A percentile compares a stretch with the other conserved stretches of the same genome.
Conservation (phyloP, 2,888 invertebrate genomes). For the Hydroisotoma schaefferi region DNA sequence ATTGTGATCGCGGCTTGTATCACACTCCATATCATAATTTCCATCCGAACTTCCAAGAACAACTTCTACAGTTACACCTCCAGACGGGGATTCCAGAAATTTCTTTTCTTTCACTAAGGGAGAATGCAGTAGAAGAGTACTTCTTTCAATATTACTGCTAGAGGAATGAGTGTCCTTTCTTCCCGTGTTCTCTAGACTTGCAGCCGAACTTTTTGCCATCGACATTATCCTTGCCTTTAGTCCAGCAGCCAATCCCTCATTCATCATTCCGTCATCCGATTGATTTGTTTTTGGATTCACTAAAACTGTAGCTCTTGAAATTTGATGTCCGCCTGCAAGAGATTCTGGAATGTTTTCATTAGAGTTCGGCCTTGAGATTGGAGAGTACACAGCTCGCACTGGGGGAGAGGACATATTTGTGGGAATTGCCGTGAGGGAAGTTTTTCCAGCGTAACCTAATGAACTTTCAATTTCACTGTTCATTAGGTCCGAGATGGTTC, state of each 20-base stretch:
- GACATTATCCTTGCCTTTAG: slow-evolving; percentile 43
- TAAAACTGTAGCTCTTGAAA: slow-evolving; percentile 41
- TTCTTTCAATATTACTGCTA: slow-evolving; percentile 16
- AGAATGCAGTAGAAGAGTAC: slow-evolving; percentile 31
- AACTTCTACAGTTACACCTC: slow-evolving; percentile 45
- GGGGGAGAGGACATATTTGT: slow-evolving; percentile 49
- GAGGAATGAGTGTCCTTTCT: slow-evolving; percentile 6
- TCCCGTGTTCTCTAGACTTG: slow-evolving; percentile 27
- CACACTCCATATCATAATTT: slow-evolving; percentile 25
- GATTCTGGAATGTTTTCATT: slow-evolving; percentile 46
- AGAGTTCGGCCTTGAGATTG: slow-evolving; percentile 53
- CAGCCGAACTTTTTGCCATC: slow-evolving; percentile 33
- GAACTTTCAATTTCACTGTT: slow-evolving; percentile 85
- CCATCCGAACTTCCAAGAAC: slow-evolving; percentile 41
- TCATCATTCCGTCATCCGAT: slow-evolving; percentile 33
- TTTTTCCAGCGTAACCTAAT: slow-evolving; percentile 69
- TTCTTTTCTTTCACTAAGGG: slow-evolving; percentile 45
- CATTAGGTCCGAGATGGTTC: slow-evolving; percentile 83
- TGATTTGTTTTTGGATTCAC: slow-evolving; percentile 21
- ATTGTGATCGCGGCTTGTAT: slow-evolving; percentile 16
- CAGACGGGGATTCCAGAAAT: slow-evolving; percentile 32
- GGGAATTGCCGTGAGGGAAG: slow-evolving; percentile 7
- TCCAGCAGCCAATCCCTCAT: slow-evolving; percentile 46
- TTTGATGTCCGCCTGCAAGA: slow-evolving; percentile 19
- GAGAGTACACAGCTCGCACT: slow-evolving; percentile 52